Conservation (phyloP, 2,113 vertebrate species). For the Physeter macrocephalus region DNA sequence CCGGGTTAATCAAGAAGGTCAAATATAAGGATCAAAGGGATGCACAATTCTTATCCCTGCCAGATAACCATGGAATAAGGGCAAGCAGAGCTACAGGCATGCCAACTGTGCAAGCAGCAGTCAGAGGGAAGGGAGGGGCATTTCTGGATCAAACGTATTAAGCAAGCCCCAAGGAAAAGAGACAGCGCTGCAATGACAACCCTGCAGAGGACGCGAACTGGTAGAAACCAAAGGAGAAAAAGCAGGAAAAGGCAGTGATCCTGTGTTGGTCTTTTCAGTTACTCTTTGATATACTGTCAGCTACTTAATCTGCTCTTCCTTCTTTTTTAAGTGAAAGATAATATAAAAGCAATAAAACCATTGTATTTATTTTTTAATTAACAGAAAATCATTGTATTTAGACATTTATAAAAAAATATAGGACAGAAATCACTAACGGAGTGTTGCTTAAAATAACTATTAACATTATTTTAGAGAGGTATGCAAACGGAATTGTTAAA, state of each 20-base stretch:
- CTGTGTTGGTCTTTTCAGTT: neutral
- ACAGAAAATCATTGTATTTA: neutral
- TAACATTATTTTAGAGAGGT: neutral
- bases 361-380: neutral
- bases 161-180: neutral
- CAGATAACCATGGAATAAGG: neutral
- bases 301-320: neutral
- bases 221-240: neutral
- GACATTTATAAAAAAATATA: neutral
- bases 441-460: neutral
- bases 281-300: neutral
- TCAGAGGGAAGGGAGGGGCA: neutral
- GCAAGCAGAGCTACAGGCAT: neutral
- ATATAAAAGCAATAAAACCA: neutral
- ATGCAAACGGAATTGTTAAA: neutral
- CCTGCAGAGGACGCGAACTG: neutral
- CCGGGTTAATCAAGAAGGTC: neutral
- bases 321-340: neutral
- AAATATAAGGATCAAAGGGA: neutral
- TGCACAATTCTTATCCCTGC: neutral
- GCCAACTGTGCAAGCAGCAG: neutral
- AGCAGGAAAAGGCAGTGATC: neutral
- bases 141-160: neutral
- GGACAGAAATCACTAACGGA: neutral
- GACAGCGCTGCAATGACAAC: neutral